Conservation (phyloP, 2,888 invertebrate genomes). For the Campaea margaritaria region DNA sequence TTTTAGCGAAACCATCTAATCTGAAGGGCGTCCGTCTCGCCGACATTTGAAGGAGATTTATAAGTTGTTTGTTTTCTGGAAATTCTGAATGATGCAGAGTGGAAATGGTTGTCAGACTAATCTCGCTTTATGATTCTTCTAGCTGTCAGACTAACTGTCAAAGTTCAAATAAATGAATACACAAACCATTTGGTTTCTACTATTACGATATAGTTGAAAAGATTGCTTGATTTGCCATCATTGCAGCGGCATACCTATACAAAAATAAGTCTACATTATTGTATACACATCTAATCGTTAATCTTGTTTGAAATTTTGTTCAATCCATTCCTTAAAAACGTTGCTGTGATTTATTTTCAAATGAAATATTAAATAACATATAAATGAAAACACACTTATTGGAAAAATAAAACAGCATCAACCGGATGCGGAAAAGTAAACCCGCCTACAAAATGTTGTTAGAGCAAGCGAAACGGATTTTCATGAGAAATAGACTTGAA, state of each 20-base stretch:
- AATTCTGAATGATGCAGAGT: slow-evolving; percentile 20
- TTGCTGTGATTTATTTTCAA: too few species aligned
- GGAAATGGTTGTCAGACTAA: slow-evolving; percentile 22
- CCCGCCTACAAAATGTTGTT: slow-evolving; percentile 35
- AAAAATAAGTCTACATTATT: too few species aligned
- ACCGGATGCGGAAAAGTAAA: slow-evolving; percentile 26
- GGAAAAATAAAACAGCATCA: slow-evolving; percentile 12
- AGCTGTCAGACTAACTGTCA: slow-evolving; percentile 2
- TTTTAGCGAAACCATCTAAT: slow-evolving; percentile 20
- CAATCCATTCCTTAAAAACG: too few species aligned
- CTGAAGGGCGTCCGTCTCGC: slow-evolving; percentile 24
- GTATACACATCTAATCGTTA: too few species aligned
- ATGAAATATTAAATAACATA: neutral
- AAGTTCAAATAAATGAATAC: neutral
- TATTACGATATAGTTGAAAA: too few species aligned
- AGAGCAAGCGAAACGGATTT: slow-evolving; percentile 38
- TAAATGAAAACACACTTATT: slow-evolving; percentile 1
- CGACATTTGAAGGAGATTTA: slow-evolving; percentile 26
- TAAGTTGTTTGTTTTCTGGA: slow-evolving; percentile 19
- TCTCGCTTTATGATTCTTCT: slow-evolving; percentile 17
- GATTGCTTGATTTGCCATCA: too few species aligned
- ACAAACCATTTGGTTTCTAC: too few species aligned
- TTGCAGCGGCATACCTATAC: too few species aligned
- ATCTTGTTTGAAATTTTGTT: too few species aligned
- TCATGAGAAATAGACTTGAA: slow-evolving; percentile 44